Conservation (phyloP, 92 coral and sea anemone genomes). For the Palythoa grandis region DNA sequence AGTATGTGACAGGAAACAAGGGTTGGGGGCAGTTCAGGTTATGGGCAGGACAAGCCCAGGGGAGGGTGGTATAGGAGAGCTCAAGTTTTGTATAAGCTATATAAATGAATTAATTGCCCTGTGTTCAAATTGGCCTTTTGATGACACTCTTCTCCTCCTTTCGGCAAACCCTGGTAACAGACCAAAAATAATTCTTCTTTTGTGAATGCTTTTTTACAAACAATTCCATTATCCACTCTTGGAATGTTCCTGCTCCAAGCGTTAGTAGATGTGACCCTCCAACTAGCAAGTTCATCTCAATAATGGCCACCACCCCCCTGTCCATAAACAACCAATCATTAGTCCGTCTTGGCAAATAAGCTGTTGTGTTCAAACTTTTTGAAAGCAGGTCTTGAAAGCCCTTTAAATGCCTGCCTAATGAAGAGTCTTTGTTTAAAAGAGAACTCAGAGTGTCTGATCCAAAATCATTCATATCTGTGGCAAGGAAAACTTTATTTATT, state of each 20-base stretch:
- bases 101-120: background rate
- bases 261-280: slow-evolving; percentile 85
- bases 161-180: slow-evolving; percentile 85
- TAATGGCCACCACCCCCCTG: slow-evolving; percentile 93
- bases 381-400: slow-evolving; percentile 56
- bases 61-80: too few species aligned
- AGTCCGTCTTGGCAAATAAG: slow-evolving; percentile 68
- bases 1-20: too few species aligned
- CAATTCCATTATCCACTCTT: slow-evolving; percentile 89
- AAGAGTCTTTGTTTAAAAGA: slow-evolving; percentile 57
- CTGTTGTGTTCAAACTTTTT: slow-evolving; percentile 59
- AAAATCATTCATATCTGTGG: slow-evolving; percentile 83
- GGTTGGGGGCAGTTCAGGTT: too few species aligned
- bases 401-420: slow-evolving; percentile 54
- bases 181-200: slow-evolving; percentile 68
- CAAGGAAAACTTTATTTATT: slow-evolving; percentile 72
- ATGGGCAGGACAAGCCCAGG: too few species aligned
- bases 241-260: slow-evolving; percentile 96
- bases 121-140: slow-evolving; percentile 1
- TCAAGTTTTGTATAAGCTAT: background rate
- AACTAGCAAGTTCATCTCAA: slow-evolving; percentile 86
- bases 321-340: slow-evolving; percentile 69
- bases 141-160: slow-evolving; percentile 63
- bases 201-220: slow-evolving; percentile 71
- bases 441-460: slow-evolving; percentile 89